Base-by-base conservation (phyloP, 2,113 vertebrate genomes). In the Thamnaconus septentrionalis region DNA sequence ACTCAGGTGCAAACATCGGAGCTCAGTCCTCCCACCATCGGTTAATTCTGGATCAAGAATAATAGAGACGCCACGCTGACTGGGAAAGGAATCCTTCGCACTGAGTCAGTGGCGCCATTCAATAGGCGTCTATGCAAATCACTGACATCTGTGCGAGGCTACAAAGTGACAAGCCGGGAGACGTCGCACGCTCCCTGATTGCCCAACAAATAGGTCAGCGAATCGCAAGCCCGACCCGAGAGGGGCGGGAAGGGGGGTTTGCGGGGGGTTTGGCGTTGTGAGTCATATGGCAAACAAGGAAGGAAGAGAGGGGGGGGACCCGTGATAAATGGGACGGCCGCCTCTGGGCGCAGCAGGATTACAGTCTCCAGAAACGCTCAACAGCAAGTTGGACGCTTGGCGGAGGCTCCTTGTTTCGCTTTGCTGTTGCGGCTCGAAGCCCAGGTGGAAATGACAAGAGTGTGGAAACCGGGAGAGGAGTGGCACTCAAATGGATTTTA, bases 171-270 rank as follows among this genome's bases (percentile, higher is more conserved):
- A 66, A 66, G 75, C 57, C 59, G 59, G 66, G 63, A 71, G 80
- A 66, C 76, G 65, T 65, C 64, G 40, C 59, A 50, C 43, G 18
- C 18, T 68, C 52, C 48, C 47, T 5, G 53, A 77, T 75, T 60
- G 61, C 63, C 1, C 54, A 31, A 75, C 62, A 82, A 85, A 69
- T 79, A 79, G 79, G 83, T 82, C 85, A 84, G 41, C 39, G 45
- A 85, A 73, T 69, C 69, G 64, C 66, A 76, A 75, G 11, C 62
- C 45, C 31, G 18, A 31, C 46, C 10, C 3, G 4, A 44, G 39
- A 43, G 61, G 49, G 45, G 48, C 41, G 52, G 64, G 47, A 44
- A 61, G 73, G 3, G 41, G 7, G 12, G 5, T 49, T 42, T 69
- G 54, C 64, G 63, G 67, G 59, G 51, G 31, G 48, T 50, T 50